Base-by-base conservation (phyloP, 1,140 invertebrate genomes). In the Colletes gigas region DNA sequence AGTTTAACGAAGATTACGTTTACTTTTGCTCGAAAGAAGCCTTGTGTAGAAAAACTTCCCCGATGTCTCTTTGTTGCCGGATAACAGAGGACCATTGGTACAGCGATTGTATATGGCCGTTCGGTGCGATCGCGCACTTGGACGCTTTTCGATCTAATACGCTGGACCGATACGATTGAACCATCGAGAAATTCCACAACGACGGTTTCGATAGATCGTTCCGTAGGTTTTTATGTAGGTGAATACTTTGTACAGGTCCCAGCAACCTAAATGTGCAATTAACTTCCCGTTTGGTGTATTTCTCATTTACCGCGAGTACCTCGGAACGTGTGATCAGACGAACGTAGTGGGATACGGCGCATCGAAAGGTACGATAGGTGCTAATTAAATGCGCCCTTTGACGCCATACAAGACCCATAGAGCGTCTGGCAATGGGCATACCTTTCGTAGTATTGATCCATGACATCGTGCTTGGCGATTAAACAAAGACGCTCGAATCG, bases 341-440 rank as follows among this genome's bases (percentile, higher is more conserved):
- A 44, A 39, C 30, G n/a, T 44, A 74, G 60, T 65, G 83, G 52
- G 72, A 81, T 83, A 55, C 79, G 81, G 72, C 59, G 70, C 78
- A 79, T 66, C 74, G 79, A 81, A 83, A 78, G 86, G 75, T 77
- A 54, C 79, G 78, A 78, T 87, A 85, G 83, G 82, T 83, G 87
- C 83, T 89, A 90, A 90, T 90, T 89, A 90, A 90, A 87, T 86
- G 82, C 78, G 85, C 69, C 82, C 89, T 88, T 90, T 89, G 87
- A 90, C 78, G 81, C 66, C 78, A 66, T 21, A 70, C 80, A 83
- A 88, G 77, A 78, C 60, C 81, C 50, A 67, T 62, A 65, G 59
- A 66, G 19, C 72, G 71, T 81, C 84, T 74, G 78, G 65, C 41
- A 70, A 71, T 81, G 72, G 72, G 74, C 74, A 70, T 77, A 47